Evolutionary conservation across 2,113 vertebrate species (phyloP).

Genomic region (Cranoglanis bouderius): DNA sequence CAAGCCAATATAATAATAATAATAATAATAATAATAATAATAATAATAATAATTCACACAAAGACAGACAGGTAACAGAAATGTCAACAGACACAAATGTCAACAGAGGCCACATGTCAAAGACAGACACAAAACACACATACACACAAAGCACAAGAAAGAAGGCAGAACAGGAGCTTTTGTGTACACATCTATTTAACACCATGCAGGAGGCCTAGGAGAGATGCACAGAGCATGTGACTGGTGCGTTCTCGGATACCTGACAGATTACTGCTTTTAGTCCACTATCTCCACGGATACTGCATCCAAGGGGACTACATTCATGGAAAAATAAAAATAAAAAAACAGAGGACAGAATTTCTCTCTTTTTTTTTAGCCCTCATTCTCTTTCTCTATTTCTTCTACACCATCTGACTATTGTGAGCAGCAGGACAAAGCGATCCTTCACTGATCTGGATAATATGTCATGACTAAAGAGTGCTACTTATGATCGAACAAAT

Average conservation of each 20-base stretch:
- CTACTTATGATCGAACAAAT: not conserved
- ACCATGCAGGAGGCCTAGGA: not conserved
- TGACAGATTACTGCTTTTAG: constrained; percentile 30
- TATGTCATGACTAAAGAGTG: not conserved
- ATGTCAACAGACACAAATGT: not conserved
- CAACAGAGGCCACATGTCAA: not conserved
- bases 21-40: too few relatives aligned
- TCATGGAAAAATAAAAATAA: not conserved
- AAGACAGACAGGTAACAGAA: not conserved
- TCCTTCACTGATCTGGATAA: not conserved
- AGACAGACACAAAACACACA: not conserved
- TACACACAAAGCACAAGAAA: not conserved
- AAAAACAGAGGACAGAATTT: not conserved
- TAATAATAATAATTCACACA: not conserved
- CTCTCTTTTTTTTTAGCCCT: not conserved
- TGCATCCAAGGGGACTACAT: constrained; percentile 2
- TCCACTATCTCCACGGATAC: constrained; percentile 6
- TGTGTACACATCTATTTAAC: not conserved
- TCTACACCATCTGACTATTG: not conserved
- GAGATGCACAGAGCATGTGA: not conserved
- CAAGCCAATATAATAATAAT: not conserved
- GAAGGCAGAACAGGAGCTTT: not conserved
- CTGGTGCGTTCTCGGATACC: constrained; percentile 11
- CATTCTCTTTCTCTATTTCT: not conserved
- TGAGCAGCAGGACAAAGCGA: not conserved